Base-by-base conservation (phyloP, 2,888 invertebrate species). In the Bombyx huttoni region DNA sequence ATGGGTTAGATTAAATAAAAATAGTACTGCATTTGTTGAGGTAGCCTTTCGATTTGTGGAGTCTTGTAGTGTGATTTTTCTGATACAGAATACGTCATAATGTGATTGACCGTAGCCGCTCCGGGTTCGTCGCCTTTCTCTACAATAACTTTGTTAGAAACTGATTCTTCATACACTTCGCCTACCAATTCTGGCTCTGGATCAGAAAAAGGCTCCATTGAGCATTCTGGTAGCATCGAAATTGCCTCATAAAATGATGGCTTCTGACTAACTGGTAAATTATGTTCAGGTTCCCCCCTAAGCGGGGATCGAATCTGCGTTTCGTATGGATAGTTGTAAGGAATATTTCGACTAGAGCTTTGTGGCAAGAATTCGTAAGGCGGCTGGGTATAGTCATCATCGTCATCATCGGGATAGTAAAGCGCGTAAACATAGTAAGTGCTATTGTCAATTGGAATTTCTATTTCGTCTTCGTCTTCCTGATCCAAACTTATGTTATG, bases 21-120 rank as follows among this genome's bases (percentile, higher is more conserved):
- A 50, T 73, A 75, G 57, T 88, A 88, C 52, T 87, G 86, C 75
- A 84, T 73, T 58, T 88, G 87, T 56, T 87, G 76, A 1, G 88
- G 87, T 35, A 88, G 58, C 35, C 65, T 71, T 53, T 82, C 79
- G 45, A 83, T 74, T 53, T 81, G 72, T 0, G 87, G 86, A 0
- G 74, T 75, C 59, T 65, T 81, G 52, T 80, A 87, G 54, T 84
- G 81, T 0, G 85, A 71, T 53, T 85, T 86, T 50, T 87, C 88
- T 3, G 79, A 74, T 3, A 87, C 57, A 0, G 85, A 83, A 58
- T 87, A 87, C 0, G 80, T 82, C 66, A 75, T 88, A 0, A 87
- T 75, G 50, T 87, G 87, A 54, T 84, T 83, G 1, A 88, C 81
- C 8, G 81, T 79, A 0, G 82, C 70, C 0, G 78, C 62, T 0